Evolutionary conservation across 1,140 invertebrate species (phyloP), one percentile per base, ranked within the genome.

Genomic region (Anagrus nilaparvatae): DNA sequence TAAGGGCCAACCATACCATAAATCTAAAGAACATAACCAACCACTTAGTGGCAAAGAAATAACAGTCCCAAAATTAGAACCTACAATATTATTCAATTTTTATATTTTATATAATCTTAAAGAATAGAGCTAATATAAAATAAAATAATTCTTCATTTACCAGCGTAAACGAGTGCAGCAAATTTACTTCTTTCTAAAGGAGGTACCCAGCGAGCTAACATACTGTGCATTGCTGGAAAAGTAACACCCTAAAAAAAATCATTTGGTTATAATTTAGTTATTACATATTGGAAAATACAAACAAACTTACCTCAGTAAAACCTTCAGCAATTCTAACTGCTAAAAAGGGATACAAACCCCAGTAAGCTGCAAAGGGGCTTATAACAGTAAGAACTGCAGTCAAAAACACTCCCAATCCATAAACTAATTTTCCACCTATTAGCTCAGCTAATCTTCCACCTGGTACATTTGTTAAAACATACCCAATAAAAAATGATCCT

Each of bases 401-500:
- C 4, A 87, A 55, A 30, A 87, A 68, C 1, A 87, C 78, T 9
- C 86, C 86, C 31, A 81, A 56, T 17, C 84, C 84, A 55, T 87
- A 87, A 21, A 90, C 74, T 34, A 78, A 64, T 65, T 90, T 91
- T 27, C 84, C 84, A 10, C 85, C 84, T 56, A 81, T 76, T 56
- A 78, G 68, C 59, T 87, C 84, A 2, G 85, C 83, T 61, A 89
- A 70, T 43, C 84, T 70, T 1, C 87, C 87, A 28, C 86, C 89
- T 8, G 88, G 87, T 24, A 93, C 75, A 70, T 92, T 89, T 14
- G 86, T 89, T 32, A 85, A 58, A 5, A 90, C 80, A 67, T 90
- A 91, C 37, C 87, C 87, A 56, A 84, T 81, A 65, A 89, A 90
- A 67, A 90, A 91, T 32, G 82, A 80, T 7, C 86, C 84, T 29